Evolutionary conservation across 2,888 invertebrate species (phyloP), one percentile per base, ranked within the genome.

Genomic region (Lithophane semibrunnea): DNA sequence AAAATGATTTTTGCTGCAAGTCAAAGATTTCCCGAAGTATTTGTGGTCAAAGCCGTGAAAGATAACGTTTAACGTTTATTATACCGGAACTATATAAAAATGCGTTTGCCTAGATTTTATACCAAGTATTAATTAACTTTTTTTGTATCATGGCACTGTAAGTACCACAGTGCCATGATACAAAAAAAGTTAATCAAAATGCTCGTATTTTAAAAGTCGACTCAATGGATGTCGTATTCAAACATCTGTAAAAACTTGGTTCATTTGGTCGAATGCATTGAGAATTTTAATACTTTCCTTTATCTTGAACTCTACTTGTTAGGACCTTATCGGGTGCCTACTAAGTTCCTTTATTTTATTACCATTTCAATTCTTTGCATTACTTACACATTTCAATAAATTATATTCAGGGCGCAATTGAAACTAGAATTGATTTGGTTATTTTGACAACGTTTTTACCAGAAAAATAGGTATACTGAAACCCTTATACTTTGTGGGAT

Each of bases 181-280:
- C 8, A 42, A 64, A 42, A 21, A 18, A 18, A 7, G 7, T 47
- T 47, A 7, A 10, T 18, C 12, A 49, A 67, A 9, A 29, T 13
- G 0, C 13, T 52, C 21, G 21, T 16, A 21, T 65, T 77, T 75
- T 77, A 64, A 77, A 73, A 73, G 24, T 74, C 91, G 65, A 82
- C 93, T 94, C 94, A 74, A 91, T 61, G 54, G 84, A 72, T 86
- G 87, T 87, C 84, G 73, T 72, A 88, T 88, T 93, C 92, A 88
- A 91, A 90, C 91, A 91, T 92, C 94, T 93, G 92, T 93, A 94
- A 94, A 95, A 96, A 96, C 94, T 96, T 95, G 95, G 94, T 96
- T 96, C 96, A 94, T 96, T 96, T 96, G 94, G 94, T 92, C 92
- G 94, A 94, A 95, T 96, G 96, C 96, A 95, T 93, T 90, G 93